A percentile compares a stretch with the other conserved stretches of the same genome.
These are phyloP conservation scores for Cetoscarus ocellatus DNA, from an alignment of 2,797 vertebrate genomes.

Conservation along the genomic window DNA sequence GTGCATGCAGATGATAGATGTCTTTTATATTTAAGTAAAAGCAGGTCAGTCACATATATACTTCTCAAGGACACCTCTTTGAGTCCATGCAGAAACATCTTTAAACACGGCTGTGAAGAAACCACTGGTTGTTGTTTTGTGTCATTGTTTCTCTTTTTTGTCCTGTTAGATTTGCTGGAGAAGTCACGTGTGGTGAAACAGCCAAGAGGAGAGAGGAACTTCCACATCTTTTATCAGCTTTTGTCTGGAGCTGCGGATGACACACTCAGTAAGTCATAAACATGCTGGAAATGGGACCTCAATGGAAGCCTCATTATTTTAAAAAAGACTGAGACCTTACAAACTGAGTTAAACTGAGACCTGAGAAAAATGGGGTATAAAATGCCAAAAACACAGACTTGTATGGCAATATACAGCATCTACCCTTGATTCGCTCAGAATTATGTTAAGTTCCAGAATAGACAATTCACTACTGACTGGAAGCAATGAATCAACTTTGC, in stretches of 20 bases:
- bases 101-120: slow-evolving; percentile 7
- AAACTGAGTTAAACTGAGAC: no score
- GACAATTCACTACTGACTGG: slow-evolving; percentile 12
- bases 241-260: slow-evolving; percentile 95
- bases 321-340: no score
- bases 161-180: slow-evolving; percentile 92
- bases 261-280: slow-evolving; percentile 89
- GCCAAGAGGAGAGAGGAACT: slow-evolving; percentile 97
- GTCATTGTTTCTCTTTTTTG: slow-evolving; percentile 53
- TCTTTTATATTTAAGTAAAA: background rate
- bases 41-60: slow-evolving; percentile 5
- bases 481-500: slow-evolving; percentile 28
- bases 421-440: background rate
- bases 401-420: slow-evolving; percentile 4
- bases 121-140: slow-evolving; percentile 3
- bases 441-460: slow-evolving; percentile 13
- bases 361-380: no score
- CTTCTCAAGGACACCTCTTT: background rate
- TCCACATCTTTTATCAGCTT: slow-evolving; percentile 98
- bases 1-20: slow-evolving; percentile 7
- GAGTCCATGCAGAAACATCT: slow-evolving; percentile 5
- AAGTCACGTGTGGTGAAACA: slow-evolving; percentile 99
- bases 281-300: slow-evolving; percentile 9
- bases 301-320: background rate
- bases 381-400: no score